phyloP scores from a whole-genome alignment of 2,888 invertebrate species.

The Eremobia ochroleuca region DNA sequence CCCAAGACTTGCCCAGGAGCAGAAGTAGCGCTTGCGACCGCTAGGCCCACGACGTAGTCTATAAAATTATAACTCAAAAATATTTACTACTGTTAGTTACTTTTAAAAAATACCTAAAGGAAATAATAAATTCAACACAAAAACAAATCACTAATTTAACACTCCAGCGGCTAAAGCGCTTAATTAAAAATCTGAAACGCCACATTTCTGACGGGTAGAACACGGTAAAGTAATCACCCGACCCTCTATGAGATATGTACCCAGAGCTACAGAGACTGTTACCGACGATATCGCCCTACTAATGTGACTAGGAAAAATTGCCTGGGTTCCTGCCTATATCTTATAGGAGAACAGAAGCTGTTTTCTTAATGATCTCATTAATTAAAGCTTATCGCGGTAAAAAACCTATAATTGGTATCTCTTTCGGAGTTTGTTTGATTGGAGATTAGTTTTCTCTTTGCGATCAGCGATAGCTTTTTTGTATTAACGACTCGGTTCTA shows the following conservation, averaged over 20 bases:
- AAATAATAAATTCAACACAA: background rate
- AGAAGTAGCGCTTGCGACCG: background rate
- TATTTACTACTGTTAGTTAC: background rate
- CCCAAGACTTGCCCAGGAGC: too few relatives aligned
- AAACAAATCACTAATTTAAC: slow-evolving; percentile 11
- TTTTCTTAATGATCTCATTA: slow-evolving; percentile 62
- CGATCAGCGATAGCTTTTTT: background rate
- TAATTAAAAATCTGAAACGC: slow-evolving; percentile 53
- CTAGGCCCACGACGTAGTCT: background rate
- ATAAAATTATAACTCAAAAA: background rate
- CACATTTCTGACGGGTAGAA: slow-evolving; percentile 39
- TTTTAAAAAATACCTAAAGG: background rate
- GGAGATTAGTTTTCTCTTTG: slow-evolving; percentile 15
- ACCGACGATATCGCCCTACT: slow-evolving; percentile 55
- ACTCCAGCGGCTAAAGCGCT: slow-evolving; percentile 3
- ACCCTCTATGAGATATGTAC: slow-evolving; percentile 50
- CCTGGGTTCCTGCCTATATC: slow-evolving; percentile 26
- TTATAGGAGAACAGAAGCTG: slow-evolving; percentile 64
- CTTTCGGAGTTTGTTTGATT: background rate
- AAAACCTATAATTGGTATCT: slow-evolving; percentile 27
- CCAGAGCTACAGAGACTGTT: slow-evolving; percentile 41
- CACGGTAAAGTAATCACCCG: slow-evolving; percentile 57
- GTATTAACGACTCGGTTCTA: too few relatives aligned
- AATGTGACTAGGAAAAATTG: slow-evolving; percentile 64
- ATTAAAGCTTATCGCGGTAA: slow-evolving; percentile 46